Percentiles rank a stretch among this genome's conserved stretches.
These are phyloP conservation scores for Hyposmocoma kahamanoa DNA, from an alignment of 1,140 invertebrate genomes.

Conservation along the genomic window DNA sequence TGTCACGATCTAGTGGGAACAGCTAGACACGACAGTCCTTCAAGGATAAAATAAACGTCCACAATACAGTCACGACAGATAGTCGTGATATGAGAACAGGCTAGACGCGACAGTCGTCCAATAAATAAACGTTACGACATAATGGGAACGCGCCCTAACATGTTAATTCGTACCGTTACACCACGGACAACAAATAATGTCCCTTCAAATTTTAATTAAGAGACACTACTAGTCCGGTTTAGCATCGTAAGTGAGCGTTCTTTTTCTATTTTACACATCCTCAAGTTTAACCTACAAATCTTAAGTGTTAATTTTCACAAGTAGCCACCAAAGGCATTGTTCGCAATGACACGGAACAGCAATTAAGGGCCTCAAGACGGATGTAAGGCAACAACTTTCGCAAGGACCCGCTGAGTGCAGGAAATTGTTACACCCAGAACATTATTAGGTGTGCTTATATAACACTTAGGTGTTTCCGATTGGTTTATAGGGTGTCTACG, in stretches of 20 bases:
- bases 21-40: too few species aligned
- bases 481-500: slow-evolving; percentile 24
- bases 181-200: too few species aligned
- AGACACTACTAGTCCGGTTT: not conserved
- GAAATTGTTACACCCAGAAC: slow-evolving; percentile 35
- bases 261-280: not conserved
- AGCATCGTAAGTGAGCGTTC: not conserved
- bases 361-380: slow-evolving; percentile 11
- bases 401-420: slow-evolving; percentile 29
- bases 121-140: too few species aligned
- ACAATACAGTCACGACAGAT: too few species aligned
- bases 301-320: not conserved
- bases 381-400: slow-evolving; percentile 4
- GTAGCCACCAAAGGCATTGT: not conserved
- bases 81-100: too few species aligned
- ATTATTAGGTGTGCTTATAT: slow-evolving; percentile 50
- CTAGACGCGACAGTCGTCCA: too few species aligned
- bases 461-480: slow-evolving; percentile 48
- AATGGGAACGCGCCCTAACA: too few species aligned
- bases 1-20: too few species aligned
- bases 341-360: slow-evolving; percentile 7
- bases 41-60: too few species aligned
- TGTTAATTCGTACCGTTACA: too few species aligned
- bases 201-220: too few species aligned
- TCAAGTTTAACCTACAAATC: not conserved